Base-by-base conservation (phyloP, 2,113 vertebrate species). In the Labeo rohita region DNA sequence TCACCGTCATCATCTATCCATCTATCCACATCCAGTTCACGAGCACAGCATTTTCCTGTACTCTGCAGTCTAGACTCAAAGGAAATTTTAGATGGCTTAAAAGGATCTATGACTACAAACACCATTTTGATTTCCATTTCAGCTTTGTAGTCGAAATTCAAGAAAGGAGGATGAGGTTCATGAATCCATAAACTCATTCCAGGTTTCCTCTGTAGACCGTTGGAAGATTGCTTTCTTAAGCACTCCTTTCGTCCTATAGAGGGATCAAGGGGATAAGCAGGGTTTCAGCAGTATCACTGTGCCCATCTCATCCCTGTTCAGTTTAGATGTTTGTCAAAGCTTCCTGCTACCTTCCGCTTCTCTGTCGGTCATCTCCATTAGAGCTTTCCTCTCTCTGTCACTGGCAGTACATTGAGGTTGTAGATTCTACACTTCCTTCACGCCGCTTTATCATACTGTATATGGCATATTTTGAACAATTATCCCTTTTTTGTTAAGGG, bases 251-350 rank as follows among this genome's bases (percentile, higher is more conserved):
- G 7, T 56, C 50, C 8, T 59, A 52, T 43, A 39, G 11, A 70
- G 0, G 66, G 81, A 83, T 73, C 81, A 73, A 56, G 36, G 36
- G 13, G 66, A 72, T 72, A 50, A 81, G n/a, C 45, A 34, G 79
- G 39, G 9, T 68, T 83, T 16, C 50, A 47, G 61, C 1, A 70
- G 56, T 83, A 83, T 83, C 81, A 54, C 47, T 56, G 9, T 72
- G 49, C 34, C 28, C 18, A 56, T 73, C 81, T 73, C 52, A 56
- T 73, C 12, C 34, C 36, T 45, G 8, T 21, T 83, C 16, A 7
- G 28, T 21, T 47, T 8, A 28, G 80, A 16, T 73, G 81, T 73
- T 73, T 83, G 66, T 83, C 49, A 13, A 83, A 73, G 50, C 81
- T 66, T 52, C 59, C n/a, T 52, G 28, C 63, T 52, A 16, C n/a